Conservation (phyloP, 2,113 vertebrate genomes). For the Callospermophilus lateralis region DNA sequence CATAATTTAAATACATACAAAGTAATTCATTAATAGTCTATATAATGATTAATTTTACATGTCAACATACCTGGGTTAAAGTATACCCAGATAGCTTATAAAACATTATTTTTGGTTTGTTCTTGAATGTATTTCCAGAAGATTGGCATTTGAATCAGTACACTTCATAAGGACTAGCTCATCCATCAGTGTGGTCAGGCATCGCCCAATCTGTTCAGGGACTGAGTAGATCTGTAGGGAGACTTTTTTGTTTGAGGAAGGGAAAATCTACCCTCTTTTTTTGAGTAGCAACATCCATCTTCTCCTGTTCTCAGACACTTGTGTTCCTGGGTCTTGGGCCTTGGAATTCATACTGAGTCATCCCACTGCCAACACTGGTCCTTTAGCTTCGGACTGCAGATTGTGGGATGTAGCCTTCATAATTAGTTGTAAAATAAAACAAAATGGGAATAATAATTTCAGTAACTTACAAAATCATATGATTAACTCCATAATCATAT, state of each 20-base stretch:
- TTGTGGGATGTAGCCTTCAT: background rate
- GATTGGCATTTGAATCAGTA: background rate
- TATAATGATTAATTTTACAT: background rate
- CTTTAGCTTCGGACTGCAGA: background rate
- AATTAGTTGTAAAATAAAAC: background rate
- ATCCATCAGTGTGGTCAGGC: background rate
- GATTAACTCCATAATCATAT: background rate
- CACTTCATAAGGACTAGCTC: background rate
- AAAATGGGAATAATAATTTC: no score
- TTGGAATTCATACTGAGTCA: background rate
- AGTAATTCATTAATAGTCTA: background rate
- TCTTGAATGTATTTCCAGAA: background rate
- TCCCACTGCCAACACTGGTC: background rate
- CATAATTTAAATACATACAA: background rate
- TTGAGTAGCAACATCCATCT: background rate
- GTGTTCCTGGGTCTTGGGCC: background rate
- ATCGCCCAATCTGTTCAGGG: background rate
- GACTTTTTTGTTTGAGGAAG: background rate
- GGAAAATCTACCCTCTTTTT: background rate
- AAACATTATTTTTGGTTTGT: background rate
- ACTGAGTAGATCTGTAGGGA: background rate
- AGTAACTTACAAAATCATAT: no score
- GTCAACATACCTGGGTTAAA: background rate
- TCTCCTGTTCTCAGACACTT: background rate
- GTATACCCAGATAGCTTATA: background rate